Base-by-base conservation (phyloP, 37 sponge, comb jelly and placozoan species). In the Chondrosia reniformis region DNA sequence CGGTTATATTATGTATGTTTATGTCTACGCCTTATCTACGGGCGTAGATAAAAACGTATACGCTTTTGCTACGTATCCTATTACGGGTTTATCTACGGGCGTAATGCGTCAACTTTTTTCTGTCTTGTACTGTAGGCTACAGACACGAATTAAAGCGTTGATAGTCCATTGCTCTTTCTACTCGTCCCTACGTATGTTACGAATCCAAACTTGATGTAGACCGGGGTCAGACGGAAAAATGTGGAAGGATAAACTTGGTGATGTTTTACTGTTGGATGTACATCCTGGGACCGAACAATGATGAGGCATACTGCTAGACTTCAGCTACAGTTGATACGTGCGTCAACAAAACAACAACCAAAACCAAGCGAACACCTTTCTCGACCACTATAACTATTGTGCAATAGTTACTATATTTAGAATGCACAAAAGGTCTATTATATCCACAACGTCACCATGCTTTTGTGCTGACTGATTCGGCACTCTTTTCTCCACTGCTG, bases 401-500 rank as follows among this genome's bases (percentile, higher is more conserved):
- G 58, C 27, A 24, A 56, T 56, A 28, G 58, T 56, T 56, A 49
- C 58, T 2, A 6, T 56, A 56, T 56, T 56, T 56, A 28, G 58
- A 56, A 56, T 6, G 27, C 7, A 28, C 58, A 56, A 56, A 8
- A 6, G 58, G 58, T 56, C 52, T 49, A 49, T 49, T 10, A 49
- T 49, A 49, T 76, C 77, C 17, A 76, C 77, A 76, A 78, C 28
- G 34, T 33, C 62, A 3, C 81, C 36, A 45, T 9, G 10, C 33
- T 72, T 72, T 31, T 30, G 36, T 22, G 32, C 56, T 31, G 63
- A 13, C 45, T 46, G 13, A 63, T 36, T 5, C 58, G 6, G 22
- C 28, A 4, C 36, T 19, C 46, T 58, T 37, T 80, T 66, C 72
- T 80, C 69, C 24, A 80, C 46, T 22, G 56, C 63, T 55, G 82